These are phyloP conservation scores for Dynastes grantii DNA, from an alignment of 2,888 invertebrate genomes.

Conservation along the genomic window DNA sequence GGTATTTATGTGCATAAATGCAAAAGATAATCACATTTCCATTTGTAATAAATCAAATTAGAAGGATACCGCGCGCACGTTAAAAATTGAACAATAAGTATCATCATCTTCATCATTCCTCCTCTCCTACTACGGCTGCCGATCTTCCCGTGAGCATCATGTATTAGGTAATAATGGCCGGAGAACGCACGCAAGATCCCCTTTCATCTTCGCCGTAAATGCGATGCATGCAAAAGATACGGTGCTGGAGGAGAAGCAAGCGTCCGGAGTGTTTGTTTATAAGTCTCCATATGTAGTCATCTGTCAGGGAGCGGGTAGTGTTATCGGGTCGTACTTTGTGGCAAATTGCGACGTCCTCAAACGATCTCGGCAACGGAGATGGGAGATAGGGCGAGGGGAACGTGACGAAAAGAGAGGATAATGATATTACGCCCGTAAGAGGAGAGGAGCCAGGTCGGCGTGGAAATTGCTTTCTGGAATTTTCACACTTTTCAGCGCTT, in stretches of 20 bases:
- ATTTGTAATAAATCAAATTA: conserved; percentile 53
- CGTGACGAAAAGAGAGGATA: conserved; percentile 50
- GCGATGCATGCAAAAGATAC: conserved; percentile 69
- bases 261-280: conserved; percentile 68
- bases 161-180: conserved; percentile 68
- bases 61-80: conserved; percentile 44
- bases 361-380: conserved; percentile 45
- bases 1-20: not conserved
- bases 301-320: conserved; percentile 66
- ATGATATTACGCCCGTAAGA: conserved; percentile 58
- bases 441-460: conserved; percentile 59
- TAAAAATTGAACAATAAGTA: conserved; percentile 51
- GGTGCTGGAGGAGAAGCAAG: conserved; percentile 61
- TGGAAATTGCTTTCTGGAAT: conserved; percentile 66
- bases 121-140: conserved; percentile 60
- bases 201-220: conserved; percentile 63
- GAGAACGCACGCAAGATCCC: conserved; percentile 63
- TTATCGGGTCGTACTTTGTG: conserved; percentile 68
- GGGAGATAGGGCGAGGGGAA: conserved; percentile 57
- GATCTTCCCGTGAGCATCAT: conserved; percentile 5
- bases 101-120: conserved; percentile 27
- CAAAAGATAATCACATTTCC: conserved; percentile 32
- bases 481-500: conserved; percentile 59
- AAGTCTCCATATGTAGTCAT: conserved; percentile 70
- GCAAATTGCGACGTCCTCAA: conserved; percentile 68